Base-by-base conservation (phyloP, 2,888 invertebrate species). In the Meliscaeva auricollis region DNA sequence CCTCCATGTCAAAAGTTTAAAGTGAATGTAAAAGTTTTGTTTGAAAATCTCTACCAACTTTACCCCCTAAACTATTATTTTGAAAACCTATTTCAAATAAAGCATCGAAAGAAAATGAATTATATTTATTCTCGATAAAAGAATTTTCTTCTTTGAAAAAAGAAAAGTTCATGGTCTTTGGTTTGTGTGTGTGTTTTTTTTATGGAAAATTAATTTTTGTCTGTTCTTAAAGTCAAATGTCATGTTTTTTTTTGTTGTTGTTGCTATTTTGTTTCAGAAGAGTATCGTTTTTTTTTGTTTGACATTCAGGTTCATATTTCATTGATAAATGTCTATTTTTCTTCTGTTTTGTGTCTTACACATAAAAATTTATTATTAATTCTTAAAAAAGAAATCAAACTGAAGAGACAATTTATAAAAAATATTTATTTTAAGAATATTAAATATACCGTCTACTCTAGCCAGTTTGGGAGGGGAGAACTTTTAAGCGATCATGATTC, bases 361-460 rank as follows among this genome's bases (percentile, higher is more conserved):
- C 7, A 5, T 26, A 8, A 52, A 30, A 26, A 26, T 26, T 32
- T n/a, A n/a, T n/a, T n/a, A n/a, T 15, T 9, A 54, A 38, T 58
- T 11, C 8, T 38, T 17, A 38, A 58, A 58, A 11, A 26, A 26
- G 32, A 38, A 58, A 58, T 38, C 20, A 13, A 58, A 13, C 38
- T 13, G 56, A 35, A 58, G 20, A 58, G 20, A 58, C 13, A 13
- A 50, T 58, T n/a, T n/a, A n/a, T 58, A 58, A 58, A 30, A 58
- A 58, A 58, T 38, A 58, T 58, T 58, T 58, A 58, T 58, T 58
- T 58, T 58, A 58, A 58, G 58, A 58, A 54, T 32, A 54, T 54
- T 15, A 32, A 13, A 41, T 13, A 2, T 5, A 9, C 8, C 6
- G 56, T 58, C 56, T 17, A n/a, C n/a, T n/a, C n/a, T n/a, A n/a